Evolutionary conservation across 2,888 invertebrate species (phyloP), one percentile per base, ranked within the genome.

Genomic region (Nebria salina): DNA sequence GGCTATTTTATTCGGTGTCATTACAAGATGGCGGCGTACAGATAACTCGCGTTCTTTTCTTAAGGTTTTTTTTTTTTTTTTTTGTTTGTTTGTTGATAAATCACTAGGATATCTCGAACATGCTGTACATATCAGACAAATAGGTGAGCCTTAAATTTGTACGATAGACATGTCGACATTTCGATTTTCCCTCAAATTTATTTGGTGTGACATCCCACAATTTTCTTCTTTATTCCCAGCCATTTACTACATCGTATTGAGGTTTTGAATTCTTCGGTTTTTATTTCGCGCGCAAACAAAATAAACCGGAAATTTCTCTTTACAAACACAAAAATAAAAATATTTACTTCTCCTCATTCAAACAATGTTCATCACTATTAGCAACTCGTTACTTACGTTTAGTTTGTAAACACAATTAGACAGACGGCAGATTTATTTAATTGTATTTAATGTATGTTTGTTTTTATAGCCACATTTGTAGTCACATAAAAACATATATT

Each of bases 11-110:
- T 54, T 54, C 7, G 54, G 13, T 54, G 54, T 54, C 54, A 54
- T 54, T 54, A 54, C 54, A 54, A 54, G 54, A 54, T 54, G 54
- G 54, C 54, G 54, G 54, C 54, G 54, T 54, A 54, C 54, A 54
- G 54, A 54, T 54, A 54, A 54, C 54, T 8, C 7, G 13, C 7
- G 54, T 54, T 8, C 13, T 54, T 54, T 13, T 54, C 54, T 54
- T 54, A 11, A 11, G 8, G 11, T 54, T 54, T 54, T 7, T 13
- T 54, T 54, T 11, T 54, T 11, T 54, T 54, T 54, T 7, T 13
- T 54, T 54, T 11, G 1, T 11, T 54, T 2, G 7, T 0, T 54
- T 8, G 7, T 54, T 54, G 54, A 54, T 54, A 54, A 54, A 54
- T 54, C 54, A 13, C 54, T 8, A 7, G 7, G 54, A 54, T 54